These are phyloP conservation scores for Epizoanthus stellaris DNA, from an alignment of 92 coral and sea anemone genomes.

Conservation along the genomic window DNA sequence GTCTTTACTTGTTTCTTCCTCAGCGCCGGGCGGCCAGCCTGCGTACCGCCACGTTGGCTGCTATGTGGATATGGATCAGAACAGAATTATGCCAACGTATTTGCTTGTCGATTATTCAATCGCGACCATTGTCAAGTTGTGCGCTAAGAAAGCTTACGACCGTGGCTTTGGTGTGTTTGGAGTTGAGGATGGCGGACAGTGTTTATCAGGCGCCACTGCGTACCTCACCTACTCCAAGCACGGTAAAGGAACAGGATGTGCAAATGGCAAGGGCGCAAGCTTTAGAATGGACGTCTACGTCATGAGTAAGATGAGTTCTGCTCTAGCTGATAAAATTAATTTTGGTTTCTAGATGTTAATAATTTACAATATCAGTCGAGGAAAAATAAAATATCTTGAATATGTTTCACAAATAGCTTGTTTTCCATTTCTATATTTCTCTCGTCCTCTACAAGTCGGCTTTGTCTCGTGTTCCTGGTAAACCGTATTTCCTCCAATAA, in stretches of 20 bases:
- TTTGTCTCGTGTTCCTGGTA: too few species aligned
- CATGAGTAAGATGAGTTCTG: too few species aligned
- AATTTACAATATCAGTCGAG: too few species aligned
- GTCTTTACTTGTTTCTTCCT: too few species aligned
- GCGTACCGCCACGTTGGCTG: background rate
- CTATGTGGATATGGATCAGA: background rate
- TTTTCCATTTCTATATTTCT: too few species aligned
- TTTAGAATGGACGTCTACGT: background rate
- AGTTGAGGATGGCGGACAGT: constrained; percentile 44
- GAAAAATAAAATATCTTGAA: too few species aligned
- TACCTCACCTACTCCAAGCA: background rate
- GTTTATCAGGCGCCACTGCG: constrained; percentile 33
- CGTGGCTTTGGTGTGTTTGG: constrained; percentile 36
- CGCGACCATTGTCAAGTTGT: background rate
- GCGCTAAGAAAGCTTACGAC: constrained; percentile 26
- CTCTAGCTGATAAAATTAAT: too few species aligned
- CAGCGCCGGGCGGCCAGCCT: too few species aligned
- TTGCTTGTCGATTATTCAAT: background rate
- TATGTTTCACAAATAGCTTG: too few species aligned
- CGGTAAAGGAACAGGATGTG: background rate
- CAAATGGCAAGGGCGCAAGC: background rate
- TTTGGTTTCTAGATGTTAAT: too few species aligned
- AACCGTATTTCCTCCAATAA: too few species aligned
- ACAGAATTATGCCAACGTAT: background rate
- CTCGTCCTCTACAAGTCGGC: too few species aligned